phyloP scores from a whole-genome alignment of 1,140 invertebrate genomes.

The Chionoecetes opilio region DNA sequence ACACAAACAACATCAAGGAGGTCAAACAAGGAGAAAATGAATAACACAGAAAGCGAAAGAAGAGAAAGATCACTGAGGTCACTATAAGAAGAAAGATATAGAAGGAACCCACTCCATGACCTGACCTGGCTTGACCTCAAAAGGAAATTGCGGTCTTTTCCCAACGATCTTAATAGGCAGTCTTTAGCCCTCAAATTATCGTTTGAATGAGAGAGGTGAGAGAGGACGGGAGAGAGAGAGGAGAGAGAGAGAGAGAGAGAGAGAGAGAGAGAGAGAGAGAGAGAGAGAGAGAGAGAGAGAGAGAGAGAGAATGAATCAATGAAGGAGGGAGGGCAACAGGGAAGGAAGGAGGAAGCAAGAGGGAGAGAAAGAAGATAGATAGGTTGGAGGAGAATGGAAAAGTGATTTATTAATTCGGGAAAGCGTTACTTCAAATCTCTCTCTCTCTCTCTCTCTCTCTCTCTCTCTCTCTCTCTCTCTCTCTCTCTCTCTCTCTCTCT shows the following conservation, averaged over 20 bases:
- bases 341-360: no score
- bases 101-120: not conserved
- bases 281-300: not conserved
- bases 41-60: not conserved
- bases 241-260: slow-evolving; percentile 10
- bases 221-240: not conserved
- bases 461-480: no score
- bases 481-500: no score
- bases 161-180: not conserved
- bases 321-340: no score
- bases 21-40: not conserved
- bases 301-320: no score
- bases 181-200: slow-evolving; percentile 5
- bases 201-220: not conserved
- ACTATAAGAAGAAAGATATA: no score
- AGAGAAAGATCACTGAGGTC: not conserved
- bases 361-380: no score
- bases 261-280: not conserved
- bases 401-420: no score
- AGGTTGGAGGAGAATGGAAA: no score
- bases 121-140: not conserved
- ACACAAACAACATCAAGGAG: not conserved
- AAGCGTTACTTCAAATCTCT: no score
- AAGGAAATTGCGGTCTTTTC: not conserved
- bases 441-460: no score